Conservation (phyloP, 2,888 invertebrate genomes). For the Drosophila putrida region DNA sequence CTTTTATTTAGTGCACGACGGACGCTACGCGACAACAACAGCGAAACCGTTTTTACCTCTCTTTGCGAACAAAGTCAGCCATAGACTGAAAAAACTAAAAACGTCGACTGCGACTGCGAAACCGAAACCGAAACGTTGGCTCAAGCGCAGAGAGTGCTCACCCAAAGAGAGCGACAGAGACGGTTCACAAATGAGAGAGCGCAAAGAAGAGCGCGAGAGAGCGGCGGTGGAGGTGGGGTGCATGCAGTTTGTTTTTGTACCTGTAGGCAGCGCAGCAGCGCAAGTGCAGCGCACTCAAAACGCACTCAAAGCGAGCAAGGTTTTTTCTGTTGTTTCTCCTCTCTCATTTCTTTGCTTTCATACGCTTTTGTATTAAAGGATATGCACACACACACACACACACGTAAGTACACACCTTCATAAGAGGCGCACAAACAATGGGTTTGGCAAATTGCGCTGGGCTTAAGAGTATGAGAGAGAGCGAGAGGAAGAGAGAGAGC, state of each 20-base stretch:
- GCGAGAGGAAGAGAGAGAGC: slow-evolving; percentile 13
- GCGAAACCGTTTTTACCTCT: slow-evolving; percentile 71
- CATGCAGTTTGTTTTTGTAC: slow-evolving; percentile 45
- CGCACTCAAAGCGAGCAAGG: slow-evolving; percentile 52
- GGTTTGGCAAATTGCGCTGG: slow-evolving; percentile 61
- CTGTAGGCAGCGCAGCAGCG: slow-evolving; percentile 68
- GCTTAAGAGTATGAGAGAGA: slow-evolving; percentile 17
- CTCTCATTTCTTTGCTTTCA: slow-evolving; percentile 4
- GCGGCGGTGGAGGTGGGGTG: not conserved
- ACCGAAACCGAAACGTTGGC: slow-evolving; percentile 46
- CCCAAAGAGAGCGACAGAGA: slow-evolving; percentile 11
- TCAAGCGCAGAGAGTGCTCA: slow-evolving; percentile 46
- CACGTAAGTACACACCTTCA: slow-evolving; percentile 8
- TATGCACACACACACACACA: slow-evolving; percentile 32
- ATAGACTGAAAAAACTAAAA: slow-evolving; percentile 67
- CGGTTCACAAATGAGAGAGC: slow-evolving; percentile 12
- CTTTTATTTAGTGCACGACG: slow-evolving; percentile 26
- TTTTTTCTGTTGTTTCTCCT: slow-evolving; percentile 2
- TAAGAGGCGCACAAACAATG: slow-evolving; percentile 57
- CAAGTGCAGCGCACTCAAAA: slow-evolving; percentile 74
- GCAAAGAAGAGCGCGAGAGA: not conserved
- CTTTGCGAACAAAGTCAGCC: slow-evolving; percentile 72
- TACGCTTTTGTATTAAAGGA: slow-evolving; percentile 52
- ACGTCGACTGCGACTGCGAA: slow-evolving; percentile 40
- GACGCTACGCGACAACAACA: slow-evolving; percentile 57